Evolutionary conservation across 1,140 invertebrate genomes (phyloP).

Genomic region (Schlechtendalia chinensis): DNA sequence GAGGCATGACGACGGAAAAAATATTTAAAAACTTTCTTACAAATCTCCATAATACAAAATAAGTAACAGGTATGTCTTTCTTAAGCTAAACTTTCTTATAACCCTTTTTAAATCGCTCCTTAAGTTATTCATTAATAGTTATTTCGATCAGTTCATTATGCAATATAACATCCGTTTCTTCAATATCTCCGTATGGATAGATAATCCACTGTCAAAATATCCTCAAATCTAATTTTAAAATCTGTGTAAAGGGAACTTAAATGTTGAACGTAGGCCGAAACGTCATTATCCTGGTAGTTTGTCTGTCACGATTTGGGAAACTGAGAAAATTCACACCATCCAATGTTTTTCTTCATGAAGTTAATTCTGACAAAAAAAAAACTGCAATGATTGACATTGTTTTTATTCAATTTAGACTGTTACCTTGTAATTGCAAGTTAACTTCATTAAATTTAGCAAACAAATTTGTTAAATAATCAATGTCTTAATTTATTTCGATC

Average conservation of each 20-base stretch:
- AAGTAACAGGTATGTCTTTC: constrained; percentile 11
- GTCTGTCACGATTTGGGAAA: constrained; percentile 6
- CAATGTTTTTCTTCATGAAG: constrained; percentile 44
- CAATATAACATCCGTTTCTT: constrained; percentile 6
- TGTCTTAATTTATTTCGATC: too few species aligned
- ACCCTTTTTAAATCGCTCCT: background rate
- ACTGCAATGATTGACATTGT: constrained; percentile 51
- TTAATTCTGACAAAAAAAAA: constrained; percentile 48
- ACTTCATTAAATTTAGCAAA: too few species aligned
- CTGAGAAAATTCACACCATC: background rate
- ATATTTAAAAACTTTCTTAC: constrained; percentile 9
- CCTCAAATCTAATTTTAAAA: constrained; percentile 54
- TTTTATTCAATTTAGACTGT: constrained; percentile 54
- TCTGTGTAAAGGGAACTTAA: constrained; percentile 53
- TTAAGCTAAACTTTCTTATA: background rate
- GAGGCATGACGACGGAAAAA: background rate
- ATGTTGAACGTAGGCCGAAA: constrained; percentile 52
- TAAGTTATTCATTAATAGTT: background rate
- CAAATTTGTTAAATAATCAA: too few species aligned
- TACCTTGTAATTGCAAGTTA: constrained; percentile 53
- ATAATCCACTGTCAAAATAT: constrained; percentile 55
- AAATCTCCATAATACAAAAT: background rate
- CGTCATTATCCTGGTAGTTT: background rate
- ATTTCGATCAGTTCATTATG: background rate
- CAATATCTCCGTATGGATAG: constrained; percentile 52